Base-by-base conservation (phyloP, 2,113 vertebrate genomes). In the Prunella himalayana region DNA sequence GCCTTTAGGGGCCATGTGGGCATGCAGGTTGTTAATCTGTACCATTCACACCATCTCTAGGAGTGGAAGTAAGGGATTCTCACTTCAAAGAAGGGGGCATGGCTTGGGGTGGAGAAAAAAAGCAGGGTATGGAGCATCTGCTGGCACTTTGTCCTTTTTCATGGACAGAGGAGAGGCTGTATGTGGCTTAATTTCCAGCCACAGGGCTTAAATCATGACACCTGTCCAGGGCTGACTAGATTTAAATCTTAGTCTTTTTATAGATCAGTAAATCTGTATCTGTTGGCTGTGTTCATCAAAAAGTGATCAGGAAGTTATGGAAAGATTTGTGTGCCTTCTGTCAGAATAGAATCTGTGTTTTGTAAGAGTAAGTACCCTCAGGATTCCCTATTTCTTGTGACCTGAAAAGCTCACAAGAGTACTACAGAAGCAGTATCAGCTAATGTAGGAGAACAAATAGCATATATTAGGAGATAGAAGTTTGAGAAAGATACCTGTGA, bases 51-150 rank as follows among this genome's bases (percentile, higher is more conserved):
- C 6, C 11, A 42, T 54, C 18, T 22, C 30, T 28, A 41, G 21
- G 21, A 20, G 16, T 11, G 6, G 22, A 56, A 63, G 22, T 49
- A 42, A 69, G 31, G 25, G 25, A 54, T 35, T 82, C 14, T 69
- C n/a, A 54, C 41, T 61, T 35, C 0, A 0, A 21, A 25, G 39
- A 37, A 69, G 14, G 11, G 17, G 6, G 3, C 6, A 7, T 27
- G 31, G 17, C 31, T 63, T 61, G 7, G 54, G 4, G 4, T 54
- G 18, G 17, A 49, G 12, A 10, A 23, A 35, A 68, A 31, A 37
- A 16, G 6, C 41, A 7, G 7, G 4, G 2, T 27, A 15, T 13
- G 13, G 8, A 54, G 30, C n/a, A 35, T 42, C 17, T 0, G 0
- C n/a, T 47, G 10, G 31, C 22, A 35, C 37, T 76, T 77, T 28